Evolutionary conservation across 1,140 invertebrate genomes (phyloP).

Genomic region (Coenobita brevimanus): DNA sequence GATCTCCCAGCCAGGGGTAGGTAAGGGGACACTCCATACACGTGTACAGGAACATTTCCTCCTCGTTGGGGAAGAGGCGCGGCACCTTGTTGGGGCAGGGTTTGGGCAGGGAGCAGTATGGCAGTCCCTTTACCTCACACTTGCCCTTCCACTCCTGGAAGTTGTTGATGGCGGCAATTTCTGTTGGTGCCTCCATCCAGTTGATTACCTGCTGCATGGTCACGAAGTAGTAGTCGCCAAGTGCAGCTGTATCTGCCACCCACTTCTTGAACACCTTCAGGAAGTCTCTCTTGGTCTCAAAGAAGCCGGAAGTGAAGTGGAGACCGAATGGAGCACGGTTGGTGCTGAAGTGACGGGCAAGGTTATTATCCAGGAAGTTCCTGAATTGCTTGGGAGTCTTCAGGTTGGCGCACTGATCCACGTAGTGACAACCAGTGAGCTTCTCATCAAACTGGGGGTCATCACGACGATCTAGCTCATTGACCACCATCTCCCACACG

Average conservation of each 20-base stretch:
- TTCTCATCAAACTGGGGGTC: slow-evolving; percentile 70
- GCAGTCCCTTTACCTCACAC: slow-evolving; percentile 68
- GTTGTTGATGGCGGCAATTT: slow-evolving; percentile 72
- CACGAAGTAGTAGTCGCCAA: slow-evolving; percentile 74
- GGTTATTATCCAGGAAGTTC: slow-evolving; percentile 72
- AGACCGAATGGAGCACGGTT: slow-evolving; percentile 73
- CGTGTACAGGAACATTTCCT: slow-evolving; percentile 92
- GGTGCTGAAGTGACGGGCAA: slow-evolving; percentile 72
- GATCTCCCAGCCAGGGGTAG: slow-evolving; percentile 95
- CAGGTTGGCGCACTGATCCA: slow-evolving; percentile 72
- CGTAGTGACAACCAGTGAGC: slow-evolving; percentile 71
- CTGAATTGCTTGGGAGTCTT: slow-evolving; percentile 70
- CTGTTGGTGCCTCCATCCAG: slow-evolving; percentile 74
- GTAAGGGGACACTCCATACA: slow-evolving; percentile 96
- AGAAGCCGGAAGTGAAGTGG: slow-evolving; percentile 72
- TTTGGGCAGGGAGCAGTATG: slow-evolving; percentile 69
- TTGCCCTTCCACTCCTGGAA: slow-evolving; percentile 73
- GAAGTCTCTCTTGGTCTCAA: slow-evolving; percentile 71
- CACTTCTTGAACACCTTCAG: slow-evolving; percentile 71
- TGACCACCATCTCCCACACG: slow-evolving; percentile 71
- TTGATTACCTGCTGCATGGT: slow-evolving; percentile 80
- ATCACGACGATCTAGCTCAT: slow-evolving; percentile 71
- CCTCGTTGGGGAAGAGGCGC: slow-evolving; percentile 77
- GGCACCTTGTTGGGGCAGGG: slow-evolving; percentile 68
- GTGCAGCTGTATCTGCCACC: slow-evolving; percentile 71